Evolutionary conservation across 2,888 invertebrate species (phyloP), one percentile per base, ranked within the genome.

Genomic region (Campaea margaritaria): DNA sequence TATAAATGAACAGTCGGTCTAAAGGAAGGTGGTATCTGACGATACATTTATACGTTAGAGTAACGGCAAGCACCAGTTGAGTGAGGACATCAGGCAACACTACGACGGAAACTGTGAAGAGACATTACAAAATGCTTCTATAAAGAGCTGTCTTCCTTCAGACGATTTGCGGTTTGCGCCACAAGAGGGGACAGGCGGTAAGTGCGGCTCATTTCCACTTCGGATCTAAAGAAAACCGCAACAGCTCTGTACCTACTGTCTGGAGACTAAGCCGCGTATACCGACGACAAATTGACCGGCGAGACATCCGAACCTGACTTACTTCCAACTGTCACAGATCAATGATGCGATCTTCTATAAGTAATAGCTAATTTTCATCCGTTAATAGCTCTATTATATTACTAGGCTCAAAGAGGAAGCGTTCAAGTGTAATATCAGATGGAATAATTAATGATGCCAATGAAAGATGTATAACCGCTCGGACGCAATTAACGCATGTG

Each of bases 131-230:
- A 76, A 31, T 10, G 78, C 73, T 65, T 69, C 75, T 75, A 77
- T 81, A 83, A 78, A 82, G 79, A 72, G 58, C 76, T 69, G 76
- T 73, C 76, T 77, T 77, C 81, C 79, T 75, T 68, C 64, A 71
- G 70, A 73, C 83, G 78, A 80, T 87, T 89, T 89, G 90, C 80
- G 89, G 91, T 89, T 78, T 69, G 69, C 34, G 73, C 73, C 75
- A 78, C 73, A 74, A 74, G 78, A 47, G 80, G 73, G 74, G 77
- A 79, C 76, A 76, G 77, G 82, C 76, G 78, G 74, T 85, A 83
- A 86, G 79, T 79, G 82, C 78, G 74, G 76, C 83, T 84, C 86
- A 87, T 87, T 88, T 87, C 85, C 87, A 87, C 82, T 78, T 82
- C 67, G 74, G 79, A 85, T 87, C 86, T 82, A 77, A 81, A 78